A percentile compares a stretch with the other conserved stretches of the same genome.
These are phyloP conservation scores for Xiphorhynchus erythropygius DNA, from an alignment of 2,797 vertebrate species.

Conservation along the genomic window DNA sequence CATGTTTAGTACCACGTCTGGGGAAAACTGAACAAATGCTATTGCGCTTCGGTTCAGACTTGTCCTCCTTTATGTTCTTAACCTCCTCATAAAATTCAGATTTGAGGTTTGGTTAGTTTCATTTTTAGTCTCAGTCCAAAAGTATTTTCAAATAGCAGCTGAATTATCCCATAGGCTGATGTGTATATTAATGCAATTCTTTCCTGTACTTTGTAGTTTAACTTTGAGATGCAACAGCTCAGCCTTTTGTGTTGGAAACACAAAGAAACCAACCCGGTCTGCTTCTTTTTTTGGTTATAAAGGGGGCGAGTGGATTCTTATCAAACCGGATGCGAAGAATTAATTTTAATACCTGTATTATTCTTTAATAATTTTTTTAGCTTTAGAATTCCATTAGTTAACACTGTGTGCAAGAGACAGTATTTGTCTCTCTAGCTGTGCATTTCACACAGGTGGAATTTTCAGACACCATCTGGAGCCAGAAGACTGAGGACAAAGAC, in stretches of 20 bases:
- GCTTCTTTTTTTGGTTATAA: background rate
- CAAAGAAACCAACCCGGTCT: background rate
- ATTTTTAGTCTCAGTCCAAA: constrained; percentile 25
- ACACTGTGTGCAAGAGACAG: background rate
- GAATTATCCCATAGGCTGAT: background rate
- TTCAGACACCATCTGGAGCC: background rate
- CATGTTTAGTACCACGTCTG: background rate
- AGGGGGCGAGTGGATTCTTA: background rate
- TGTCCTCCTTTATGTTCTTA: constrained; percentile 8
- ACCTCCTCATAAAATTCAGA: constrained; percentile 45
- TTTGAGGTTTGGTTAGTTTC: constrained; percentile 27
- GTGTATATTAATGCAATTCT: background rate
- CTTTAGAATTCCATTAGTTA: background rate
- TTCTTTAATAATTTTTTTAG: background rate
- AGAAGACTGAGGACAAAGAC: background rate
- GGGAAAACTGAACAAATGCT: constrained; percentile 22
- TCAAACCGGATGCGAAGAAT: background rate
- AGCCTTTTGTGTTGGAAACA: background rate
- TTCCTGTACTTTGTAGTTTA: background rate
- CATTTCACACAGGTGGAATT: background rate
- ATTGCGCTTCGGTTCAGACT: constrained; percentile 15
- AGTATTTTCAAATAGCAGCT: constrained; percentile 2
- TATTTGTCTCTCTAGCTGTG: background rate
- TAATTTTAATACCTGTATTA: background rate
- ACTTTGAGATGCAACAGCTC: background rate